A percentile compares a stretch with the other conserved stretches of the same genome.
Conservation (phyloP, 2,113 vertebrate genomes). For the Acrocephalus arundinaceus region DNA sequence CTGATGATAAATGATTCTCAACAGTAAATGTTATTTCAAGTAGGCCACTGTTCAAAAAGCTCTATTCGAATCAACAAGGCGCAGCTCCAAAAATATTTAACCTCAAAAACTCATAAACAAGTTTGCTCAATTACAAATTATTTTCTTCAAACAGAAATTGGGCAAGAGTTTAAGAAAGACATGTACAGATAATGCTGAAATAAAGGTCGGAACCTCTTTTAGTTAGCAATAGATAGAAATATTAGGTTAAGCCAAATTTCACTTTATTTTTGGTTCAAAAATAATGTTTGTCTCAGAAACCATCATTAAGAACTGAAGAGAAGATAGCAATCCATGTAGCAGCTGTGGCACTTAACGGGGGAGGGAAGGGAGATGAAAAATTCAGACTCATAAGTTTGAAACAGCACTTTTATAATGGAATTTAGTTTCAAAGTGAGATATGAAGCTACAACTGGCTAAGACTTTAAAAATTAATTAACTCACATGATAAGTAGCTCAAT, state of each 20-base stretch:
- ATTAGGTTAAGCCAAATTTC: neutral
- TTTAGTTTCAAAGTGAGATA: neutral
- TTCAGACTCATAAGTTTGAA: neutral
- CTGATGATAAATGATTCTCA: neutral
- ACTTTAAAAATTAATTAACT: neutral
- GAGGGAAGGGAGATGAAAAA: neutral
- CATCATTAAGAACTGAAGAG: neutral
- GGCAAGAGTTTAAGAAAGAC: neutral
- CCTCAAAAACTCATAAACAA: neutral
- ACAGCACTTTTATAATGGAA: neutral
- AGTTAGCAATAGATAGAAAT: neutral
- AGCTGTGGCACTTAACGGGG: neutral
- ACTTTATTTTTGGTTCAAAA: neutral
- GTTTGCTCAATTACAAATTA: neutral
- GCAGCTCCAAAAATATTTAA: slow-evolving; percentile 5
- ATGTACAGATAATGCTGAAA: neutral
- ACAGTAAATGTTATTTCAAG: neutral
- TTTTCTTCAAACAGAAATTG: neutral
- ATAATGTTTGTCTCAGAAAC: neutral
- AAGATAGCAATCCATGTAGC: neutral
- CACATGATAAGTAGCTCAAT: neutral
- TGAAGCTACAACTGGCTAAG: neutral
- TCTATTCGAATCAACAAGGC: neutral
- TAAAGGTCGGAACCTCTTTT: neutral
- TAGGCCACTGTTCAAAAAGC: neutral